These are phyloP conservation scores for Salticus scenicus DNA, from an alignment of 2,888 invertebrate species.

Conservation along the genomic window DNA sequence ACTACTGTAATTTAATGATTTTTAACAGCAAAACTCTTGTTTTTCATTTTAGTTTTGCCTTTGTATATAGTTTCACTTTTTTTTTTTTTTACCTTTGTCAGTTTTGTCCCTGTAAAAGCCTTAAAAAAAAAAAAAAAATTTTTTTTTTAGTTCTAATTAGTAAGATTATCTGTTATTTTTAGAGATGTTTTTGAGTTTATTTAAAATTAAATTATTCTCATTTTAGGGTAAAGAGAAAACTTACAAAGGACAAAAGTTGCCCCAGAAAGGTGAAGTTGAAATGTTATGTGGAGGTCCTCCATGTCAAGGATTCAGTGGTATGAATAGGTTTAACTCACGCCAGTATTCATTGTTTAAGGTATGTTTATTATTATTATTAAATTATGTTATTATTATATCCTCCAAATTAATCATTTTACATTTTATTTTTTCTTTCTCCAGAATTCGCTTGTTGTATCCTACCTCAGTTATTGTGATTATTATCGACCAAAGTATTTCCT, in stretches of 20 bases:
- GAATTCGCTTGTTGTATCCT: conserved; percentile 88
- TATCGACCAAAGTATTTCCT: conserved; percentile 89
- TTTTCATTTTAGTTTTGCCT: too few species aligned
- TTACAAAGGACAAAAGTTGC: conserved; percentile 78
- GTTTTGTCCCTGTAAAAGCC: too few species aligned
- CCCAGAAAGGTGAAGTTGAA: conserved; percentile 87
- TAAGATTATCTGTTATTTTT: too few species aligned
- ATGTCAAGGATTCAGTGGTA: conserved; percentile 91
- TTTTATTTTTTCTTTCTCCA: conserved; percentile 72
- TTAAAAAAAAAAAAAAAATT: too few species aligned
- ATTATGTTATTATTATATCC: neutral
- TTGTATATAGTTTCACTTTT: too few species aligned
- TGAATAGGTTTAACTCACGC: conserved; percentile 90
- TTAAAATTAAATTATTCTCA: neutral
- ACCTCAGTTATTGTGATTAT: conserved; percentile 88
- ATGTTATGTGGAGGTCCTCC: conserved; percentile 90
- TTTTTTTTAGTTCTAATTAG: too few species aligned
- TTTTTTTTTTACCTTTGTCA: too few species aligned
- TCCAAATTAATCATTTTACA: conserved; percentile 26
- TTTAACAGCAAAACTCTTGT: too few species aligned
- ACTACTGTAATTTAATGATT: too few species aligned
- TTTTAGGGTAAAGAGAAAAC: conserved; percentile 75
- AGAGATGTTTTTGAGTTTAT: neutral
- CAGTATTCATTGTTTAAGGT: conserved; percentile 87
- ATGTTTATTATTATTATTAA: neutral